Conservation (phyloP, 2,113 vertebrate genomes). For the Cygnus atratus region DNA sequence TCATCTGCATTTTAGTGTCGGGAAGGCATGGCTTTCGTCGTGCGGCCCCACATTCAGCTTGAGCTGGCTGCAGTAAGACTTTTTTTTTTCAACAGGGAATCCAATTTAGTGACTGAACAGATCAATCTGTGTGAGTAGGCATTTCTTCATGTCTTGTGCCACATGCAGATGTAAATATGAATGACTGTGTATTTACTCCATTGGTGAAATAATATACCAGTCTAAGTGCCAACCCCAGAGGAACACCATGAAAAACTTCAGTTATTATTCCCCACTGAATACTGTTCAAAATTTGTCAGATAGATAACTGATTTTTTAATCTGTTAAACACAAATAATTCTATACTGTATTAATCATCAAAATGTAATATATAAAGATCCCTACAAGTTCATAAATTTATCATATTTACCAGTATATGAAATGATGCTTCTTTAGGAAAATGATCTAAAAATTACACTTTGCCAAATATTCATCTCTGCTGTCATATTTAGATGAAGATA, state of each 20-base stretch:
- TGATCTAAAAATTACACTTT: not conserved
- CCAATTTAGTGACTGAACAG: not conserved
- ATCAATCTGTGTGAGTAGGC: not conserved
- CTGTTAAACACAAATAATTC: not conserved
- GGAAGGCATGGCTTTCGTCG: rapidly evolving
- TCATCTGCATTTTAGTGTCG: not conserved
- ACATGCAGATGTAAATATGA: rapidly evolving
- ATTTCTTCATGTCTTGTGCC: not conserved
- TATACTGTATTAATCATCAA: not conserved
- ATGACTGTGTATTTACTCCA: not conserved
- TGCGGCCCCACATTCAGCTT: not conserved
- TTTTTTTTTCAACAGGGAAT: not conserved
- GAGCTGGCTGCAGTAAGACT: not conserved
- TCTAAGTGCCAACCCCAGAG: not conserved
- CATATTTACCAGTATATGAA: not conserved
- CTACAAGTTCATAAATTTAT: not conserved
- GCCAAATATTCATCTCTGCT: not conserved
- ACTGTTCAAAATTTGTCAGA: not conserved
- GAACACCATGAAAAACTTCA: not conserved
- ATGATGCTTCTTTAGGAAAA: not conserved
- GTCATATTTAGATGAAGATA: not conserved
- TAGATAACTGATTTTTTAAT: not conserved
- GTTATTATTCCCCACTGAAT: not conserved
- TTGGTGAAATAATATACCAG: not conserved
- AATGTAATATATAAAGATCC: not conserved